phyloP scores from a whole-genome alignment of 1,140 invertebrate genomes.

The Tetragonula clypearis region DNA sequence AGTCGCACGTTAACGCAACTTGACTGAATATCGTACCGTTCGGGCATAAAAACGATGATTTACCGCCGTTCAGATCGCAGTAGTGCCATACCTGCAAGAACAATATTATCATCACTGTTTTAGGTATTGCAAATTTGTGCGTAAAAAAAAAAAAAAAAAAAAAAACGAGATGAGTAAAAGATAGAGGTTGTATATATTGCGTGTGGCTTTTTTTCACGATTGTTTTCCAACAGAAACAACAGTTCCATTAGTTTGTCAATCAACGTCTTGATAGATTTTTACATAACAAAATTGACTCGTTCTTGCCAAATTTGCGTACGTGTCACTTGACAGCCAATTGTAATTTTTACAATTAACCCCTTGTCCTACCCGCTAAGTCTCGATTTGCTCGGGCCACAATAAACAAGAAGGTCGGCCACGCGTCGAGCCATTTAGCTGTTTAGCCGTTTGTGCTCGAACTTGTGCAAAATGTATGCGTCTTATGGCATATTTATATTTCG shows the following conservation, averaged over 20 bases:
- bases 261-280: not conserved
- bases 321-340: not conserved
- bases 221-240: not conserved
- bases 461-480: too few species aligned
- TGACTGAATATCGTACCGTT: constrained; percentile 96
- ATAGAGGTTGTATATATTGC: not conserved
- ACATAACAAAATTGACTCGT: not conserved
- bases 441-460: too few species aligned
- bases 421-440: too few species aligned
- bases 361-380: too few species aligned
- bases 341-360: not conserved
- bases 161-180: not conserved
- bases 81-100: constrained; percentile 93
- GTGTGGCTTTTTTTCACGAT: not conserved
- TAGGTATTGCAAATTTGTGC: not conserved
- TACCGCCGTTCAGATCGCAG: constrained; percentile 94
- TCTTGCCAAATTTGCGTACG: not conserved
- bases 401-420: too few species aligned
- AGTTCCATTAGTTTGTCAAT: not conserved
- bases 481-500: too few species aligned
- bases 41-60: constrained; percentile 94
- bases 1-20: constrained; percentile 92
- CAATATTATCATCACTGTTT: constrained; percentile 29
- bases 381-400: too few species aligned
- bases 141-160: too few species aligned